Percentiles rank a stretch among this genome's conserved stretches.
Conservation (phyloP, 2,797 vertebrate species). For the Yasuhikotakia modesta region DNA sequence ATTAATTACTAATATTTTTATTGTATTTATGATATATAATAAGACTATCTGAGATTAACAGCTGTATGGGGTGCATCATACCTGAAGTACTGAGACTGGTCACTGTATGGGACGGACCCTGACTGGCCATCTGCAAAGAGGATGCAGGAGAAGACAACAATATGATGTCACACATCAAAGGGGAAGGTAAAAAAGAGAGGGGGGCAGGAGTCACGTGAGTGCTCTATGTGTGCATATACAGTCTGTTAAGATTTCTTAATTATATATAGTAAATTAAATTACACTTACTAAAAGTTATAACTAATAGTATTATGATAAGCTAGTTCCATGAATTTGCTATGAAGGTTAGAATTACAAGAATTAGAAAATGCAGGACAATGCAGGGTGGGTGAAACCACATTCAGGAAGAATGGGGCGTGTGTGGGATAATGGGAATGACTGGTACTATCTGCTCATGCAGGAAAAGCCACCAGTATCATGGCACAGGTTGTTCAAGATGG, state of each 20-base stretch:
- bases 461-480: constrained; percentile 51
- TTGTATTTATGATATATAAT: neutral
- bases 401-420: neutral
- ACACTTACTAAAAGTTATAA: neutral
- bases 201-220: neutral
- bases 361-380: constrained; percentile 26
- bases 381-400: neutral
- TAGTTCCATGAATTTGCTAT: neutral
- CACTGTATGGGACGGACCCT: constrained; percentile 83
- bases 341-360: no score
- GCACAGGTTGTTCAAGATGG: constrained; percentile 38
- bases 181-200: neutral
- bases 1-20: neutral
- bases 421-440: constrained; percentile 20
- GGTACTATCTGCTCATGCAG: constrained; percentile 45
- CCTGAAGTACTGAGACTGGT: constrained; percentile 91
- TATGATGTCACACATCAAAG: constrained; percentile 30
- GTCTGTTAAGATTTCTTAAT: neutral
- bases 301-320: neutral
- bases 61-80: neutral
- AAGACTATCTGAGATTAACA: neutral
- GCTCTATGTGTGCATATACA: constrained; percentile 3
- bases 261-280: neutral
- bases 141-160: constrained; percentile 44
- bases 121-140: constrained; percentile 74